These are phyloP conservation scores for Leptatherina wallacei DNA, from an alignment of 2,797 vertebrate genomes.

Conservation along the genomic window DNA sequence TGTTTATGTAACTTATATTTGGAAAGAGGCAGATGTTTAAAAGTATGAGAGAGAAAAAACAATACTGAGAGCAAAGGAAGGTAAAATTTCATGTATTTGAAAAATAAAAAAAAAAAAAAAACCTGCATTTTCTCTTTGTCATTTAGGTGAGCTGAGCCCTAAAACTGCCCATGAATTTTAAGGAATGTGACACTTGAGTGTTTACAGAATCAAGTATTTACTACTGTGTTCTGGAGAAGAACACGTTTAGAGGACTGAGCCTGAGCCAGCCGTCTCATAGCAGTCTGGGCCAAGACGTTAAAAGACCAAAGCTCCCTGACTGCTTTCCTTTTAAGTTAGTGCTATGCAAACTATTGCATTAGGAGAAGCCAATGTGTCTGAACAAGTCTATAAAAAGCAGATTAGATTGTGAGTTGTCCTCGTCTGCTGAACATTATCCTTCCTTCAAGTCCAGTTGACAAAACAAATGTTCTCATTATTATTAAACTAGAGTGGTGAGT, in stretches of 20 bases:
- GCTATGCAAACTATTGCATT: slow-evolving; percentile 57
- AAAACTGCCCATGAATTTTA: slow-evolving; percentile 13
- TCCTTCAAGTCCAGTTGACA: slow-evolving; percentile 37
- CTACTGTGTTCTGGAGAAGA: slow-evolving; percentile 39
- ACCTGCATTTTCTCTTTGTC: slow-evolving; percentile 4
- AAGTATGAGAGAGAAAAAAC: not conserved
- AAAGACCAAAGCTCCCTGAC: slow-evolving; percentile 26
- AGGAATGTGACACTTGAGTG: slow-evolving; percentile 62
- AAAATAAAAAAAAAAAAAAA: not conserved
- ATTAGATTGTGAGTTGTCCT: slow-evolving; percentile 24
- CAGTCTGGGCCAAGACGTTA: slow-evolving; percentile 35
- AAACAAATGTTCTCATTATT: slow-evolving; percentile 29
- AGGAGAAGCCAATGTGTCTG: slow-evolving; percentile 26
- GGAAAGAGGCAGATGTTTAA: not conserved
- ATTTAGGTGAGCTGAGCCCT: slow-evolving; percentile 6
- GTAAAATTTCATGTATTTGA: not conserved
- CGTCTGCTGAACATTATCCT: slow-evolving; percentile 40
- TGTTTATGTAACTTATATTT: not conserved
- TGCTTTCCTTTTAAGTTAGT: slow-evolving; percentile 73
- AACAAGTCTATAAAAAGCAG: slow-evolving; percentile 66
- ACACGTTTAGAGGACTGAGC: slow-evolving; percentile 49
- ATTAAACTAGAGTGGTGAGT: slow-evolving; percentile 35
- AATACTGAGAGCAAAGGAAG: not conserved
- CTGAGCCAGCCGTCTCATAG: slow-evolving; percentile 20
- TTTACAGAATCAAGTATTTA: slow-evolving; percentile 65